These are phyloP conservation scores for Eupithecia centaureata DNA, from an alignment of 2,888 invertebrate species.

Conservation along the genomic window DNA sequence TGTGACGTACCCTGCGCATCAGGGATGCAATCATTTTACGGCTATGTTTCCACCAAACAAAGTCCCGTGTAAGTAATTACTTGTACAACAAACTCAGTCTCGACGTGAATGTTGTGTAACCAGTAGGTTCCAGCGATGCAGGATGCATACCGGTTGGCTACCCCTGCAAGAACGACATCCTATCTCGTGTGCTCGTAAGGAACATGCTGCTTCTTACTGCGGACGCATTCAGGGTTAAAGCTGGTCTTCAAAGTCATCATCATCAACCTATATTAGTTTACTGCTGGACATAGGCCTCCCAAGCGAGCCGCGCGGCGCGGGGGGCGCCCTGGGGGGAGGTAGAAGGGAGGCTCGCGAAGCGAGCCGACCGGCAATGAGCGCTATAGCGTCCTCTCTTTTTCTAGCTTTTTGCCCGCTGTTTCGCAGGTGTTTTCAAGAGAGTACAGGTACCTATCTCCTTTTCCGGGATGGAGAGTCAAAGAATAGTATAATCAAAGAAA, in stretches of 20 bases:
- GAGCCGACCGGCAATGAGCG: too few species aligned
- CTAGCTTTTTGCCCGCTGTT: not conserved
- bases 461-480: too few species aligned
- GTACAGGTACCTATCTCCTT: too few species aligned
- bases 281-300: too few species aligned
- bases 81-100: conserved; percentile 13
- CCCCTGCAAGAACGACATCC: conserved; percentile 44
- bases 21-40: too few species aligned
- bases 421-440: not conserved
- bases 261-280: too few species aligned
- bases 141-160: conserved; percentile 46
- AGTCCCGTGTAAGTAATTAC: not conserved
- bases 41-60: not conserved
- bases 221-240: conserved; percentile 10
- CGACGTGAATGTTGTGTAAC: conserved; percentile 38
- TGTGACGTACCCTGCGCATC: too few species aligned
- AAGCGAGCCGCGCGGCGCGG: too few species aligned
- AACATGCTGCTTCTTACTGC: conserved; percentile 22
- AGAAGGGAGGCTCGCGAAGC: too few species aligned
- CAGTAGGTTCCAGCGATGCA: conserved; percentile 34
- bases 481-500: too few species aligned
- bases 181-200: conserved; percentile 20
- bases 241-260: not conserved
- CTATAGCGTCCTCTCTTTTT: too few species aligned
- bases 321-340: too few species aligned